Evolutionary conservation across 2,888 invertebrate genomes (phyloP).

Genomic region (Chrysina gloriosa): DNA sequence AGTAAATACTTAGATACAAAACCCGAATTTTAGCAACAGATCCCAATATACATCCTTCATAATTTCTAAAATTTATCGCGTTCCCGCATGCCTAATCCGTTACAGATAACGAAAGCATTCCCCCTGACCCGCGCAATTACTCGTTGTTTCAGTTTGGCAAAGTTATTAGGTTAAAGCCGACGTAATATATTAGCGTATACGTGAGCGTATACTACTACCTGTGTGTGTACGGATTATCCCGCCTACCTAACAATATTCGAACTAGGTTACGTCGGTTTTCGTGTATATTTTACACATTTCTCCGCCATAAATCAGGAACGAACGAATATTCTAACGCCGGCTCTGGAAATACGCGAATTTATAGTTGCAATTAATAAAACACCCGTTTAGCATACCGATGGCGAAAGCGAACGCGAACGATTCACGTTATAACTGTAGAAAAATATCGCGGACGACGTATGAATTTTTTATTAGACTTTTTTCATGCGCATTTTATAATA

Average conservation of each 20-base stretch:
- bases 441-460: neutral
- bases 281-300: constrained; percentile 14
- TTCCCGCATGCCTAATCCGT: neutral
- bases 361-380: constrained; percentile 29
- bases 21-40: too few relatives aligned
- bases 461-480: constrained; percentile 24
- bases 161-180: constrained; percentile 4
- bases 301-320: constrained; percentile 11
- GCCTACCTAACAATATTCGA: constrained; percentile 5
- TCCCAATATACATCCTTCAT: neutral
- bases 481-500: neutral
- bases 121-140: constrained; percentile 17
- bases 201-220: neutral
- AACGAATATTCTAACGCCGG: constrained; percentile 1
- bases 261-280: constrained; percentile 20
- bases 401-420: neutral
- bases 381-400: constrained; percentile 3
- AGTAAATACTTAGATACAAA: too few relatives aligned
- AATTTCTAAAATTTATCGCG: neutral
- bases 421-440: neutral
- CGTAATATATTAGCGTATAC: constrained; percentile 14
- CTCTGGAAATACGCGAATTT: constrained; percentile 8
- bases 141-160: neutral
- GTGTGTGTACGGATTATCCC: neutral
- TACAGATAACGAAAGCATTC: constrained; percentile 1